Conservation (phyloP, 2,797 vertebrate species). For the Molossus alvarezi region DNA sequence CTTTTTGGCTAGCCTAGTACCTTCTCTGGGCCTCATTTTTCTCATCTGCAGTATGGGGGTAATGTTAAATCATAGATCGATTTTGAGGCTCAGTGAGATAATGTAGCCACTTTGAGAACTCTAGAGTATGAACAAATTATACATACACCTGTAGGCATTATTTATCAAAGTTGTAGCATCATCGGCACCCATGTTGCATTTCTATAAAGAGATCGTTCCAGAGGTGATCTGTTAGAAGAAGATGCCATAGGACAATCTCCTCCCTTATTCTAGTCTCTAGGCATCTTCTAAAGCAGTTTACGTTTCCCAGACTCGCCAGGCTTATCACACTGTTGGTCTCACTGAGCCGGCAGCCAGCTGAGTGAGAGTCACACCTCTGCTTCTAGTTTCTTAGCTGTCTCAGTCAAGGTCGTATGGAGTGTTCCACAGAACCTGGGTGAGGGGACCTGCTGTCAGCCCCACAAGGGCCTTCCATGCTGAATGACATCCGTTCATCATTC, state of each 20-base stretch:
- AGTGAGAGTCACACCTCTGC: neutral
- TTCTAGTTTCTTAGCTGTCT: slow-evolving; percentile 45
- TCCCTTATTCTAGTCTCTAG: neutral
- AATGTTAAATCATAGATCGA: neutral
- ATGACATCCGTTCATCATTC: neutral
- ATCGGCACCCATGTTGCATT: neutral
- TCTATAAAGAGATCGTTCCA: slow-evolving; percentile 7
- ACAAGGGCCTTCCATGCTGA: neutral
- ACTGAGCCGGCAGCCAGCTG: neutral
- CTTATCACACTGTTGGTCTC: neutral
- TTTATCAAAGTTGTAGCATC: slow-evolving; percentile 27
- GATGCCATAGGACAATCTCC: no score
- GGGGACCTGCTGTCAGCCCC: neutral
- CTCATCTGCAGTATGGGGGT: neutral
- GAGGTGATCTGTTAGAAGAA: neutral
- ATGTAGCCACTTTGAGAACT: slow-evolving; percentile 2
- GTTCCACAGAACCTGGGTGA: neutral
- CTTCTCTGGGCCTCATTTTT: neutral
- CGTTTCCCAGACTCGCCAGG: neutral
- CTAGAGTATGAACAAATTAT: neutral
- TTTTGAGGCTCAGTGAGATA: slow-evolving; percentile 4
- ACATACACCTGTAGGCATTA: neutral
- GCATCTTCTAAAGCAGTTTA: neutral
- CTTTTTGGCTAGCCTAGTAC: neutral
- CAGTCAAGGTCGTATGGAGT: slow-evolving; percentile 18